Percentiles rank a stretch among this genome's conserved stretches.
Conservation (phyloP, 2,888 invertebrate genomes). For the Liodrosophila aerea region DNA sequence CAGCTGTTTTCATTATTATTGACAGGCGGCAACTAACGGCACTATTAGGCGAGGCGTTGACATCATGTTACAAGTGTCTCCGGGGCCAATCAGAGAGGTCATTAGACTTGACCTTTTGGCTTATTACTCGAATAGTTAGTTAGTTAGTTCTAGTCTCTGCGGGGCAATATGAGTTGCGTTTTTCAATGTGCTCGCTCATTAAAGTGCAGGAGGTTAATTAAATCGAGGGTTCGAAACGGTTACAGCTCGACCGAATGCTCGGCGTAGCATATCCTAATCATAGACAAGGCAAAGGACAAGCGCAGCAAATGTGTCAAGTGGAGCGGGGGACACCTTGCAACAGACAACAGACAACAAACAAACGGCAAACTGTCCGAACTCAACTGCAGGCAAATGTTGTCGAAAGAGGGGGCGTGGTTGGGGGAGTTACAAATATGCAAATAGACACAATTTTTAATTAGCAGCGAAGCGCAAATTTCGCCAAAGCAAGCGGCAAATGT, state of each 20-base stretch:
- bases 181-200: constrained; percentile 39
- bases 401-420: background rate
- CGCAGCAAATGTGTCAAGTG: constrained; percentile 50
- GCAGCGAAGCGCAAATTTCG: constrained; percentile 76
- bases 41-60: constrained; percentile 71
- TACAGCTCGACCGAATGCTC: constrained; percentile 6
- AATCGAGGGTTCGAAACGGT: constrained; percentile 42
- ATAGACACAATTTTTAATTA: constrained; percentile 77
- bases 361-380: constrained; percentile 49
- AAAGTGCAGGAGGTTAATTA: constrained; percentile 55
- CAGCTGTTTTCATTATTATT: constrained; percentile 75
- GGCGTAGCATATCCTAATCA: background rate
- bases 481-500: constrained; percentile 58
- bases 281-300: constrained; percentile 57
- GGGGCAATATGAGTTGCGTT: constrained; percentile 26
- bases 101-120: constrained; percentile 59
- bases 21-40: constrained; percentile 66
- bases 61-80: constrained; percentile 59
- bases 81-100: constrained; percentile 68
- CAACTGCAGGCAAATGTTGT: constrained; percentile 59
- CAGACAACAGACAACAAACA: constrained; percentile 54
- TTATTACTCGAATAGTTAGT: constrained; percentile 21
- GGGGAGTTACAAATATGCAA: constrained; percentile 69
- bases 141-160: constrained; percentile 7
- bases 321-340: constrained; percentile 37